Evolutionary conservation across 2,113 vertebrate species (phyloP).

Genomic region (Dendrocopos noguchii): DNA sequence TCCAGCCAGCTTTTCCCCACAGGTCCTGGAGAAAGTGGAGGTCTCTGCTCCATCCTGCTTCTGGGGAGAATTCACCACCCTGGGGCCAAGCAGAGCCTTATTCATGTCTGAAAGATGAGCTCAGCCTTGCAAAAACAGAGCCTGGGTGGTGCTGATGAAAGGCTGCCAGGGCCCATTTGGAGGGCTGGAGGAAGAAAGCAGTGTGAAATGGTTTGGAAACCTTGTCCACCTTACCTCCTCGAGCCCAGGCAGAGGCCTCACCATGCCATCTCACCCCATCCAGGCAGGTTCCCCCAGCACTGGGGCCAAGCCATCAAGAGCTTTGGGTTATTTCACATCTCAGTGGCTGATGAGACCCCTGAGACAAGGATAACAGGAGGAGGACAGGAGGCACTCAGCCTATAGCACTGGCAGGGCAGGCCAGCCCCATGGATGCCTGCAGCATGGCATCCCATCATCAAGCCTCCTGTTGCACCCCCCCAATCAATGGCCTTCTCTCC

Average conservation of each 20-base stretch:
- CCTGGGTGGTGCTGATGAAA: not conserved
- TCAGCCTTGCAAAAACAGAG: not conserved
- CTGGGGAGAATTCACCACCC: not conserved
- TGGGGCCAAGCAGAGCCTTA: not conserved
- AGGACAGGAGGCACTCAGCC: not conserved
- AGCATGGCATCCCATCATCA: fast-evolving
- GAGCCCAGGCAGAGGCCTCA: not conserved
- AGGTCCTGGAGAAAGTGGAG: not conserved
- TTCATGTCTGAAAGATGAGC: not conserved
- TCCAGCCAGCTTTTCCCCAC: not conserved
- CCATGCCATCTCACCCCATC: not conserved
- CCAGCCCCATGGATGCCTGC: not conserved
- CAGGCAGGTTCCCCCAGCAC: not conserved
- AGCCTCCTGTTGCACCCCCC: not conserved
- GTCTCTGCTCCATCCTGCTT: not conserved
- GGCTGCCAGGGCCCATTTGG: not conserved
- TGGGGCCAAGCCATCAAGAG: not conserved
- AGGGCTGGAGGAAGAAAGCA: not conserved
- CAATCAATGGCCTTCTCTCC: not conserved
- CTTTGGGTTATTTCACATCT: not conserved
- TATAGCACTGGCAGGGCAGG: not conserved
- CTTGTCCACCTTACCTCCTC: not conserved
- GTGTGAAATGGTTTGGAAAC: not conserved
- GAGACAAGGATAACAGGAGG: not conserved
- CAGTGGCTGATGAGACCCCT: fast-evolving